phyloP scores from a whole-genome alignment of 1,140 invertebrate genomes.

The Hypsibius dujardini region DNA sequence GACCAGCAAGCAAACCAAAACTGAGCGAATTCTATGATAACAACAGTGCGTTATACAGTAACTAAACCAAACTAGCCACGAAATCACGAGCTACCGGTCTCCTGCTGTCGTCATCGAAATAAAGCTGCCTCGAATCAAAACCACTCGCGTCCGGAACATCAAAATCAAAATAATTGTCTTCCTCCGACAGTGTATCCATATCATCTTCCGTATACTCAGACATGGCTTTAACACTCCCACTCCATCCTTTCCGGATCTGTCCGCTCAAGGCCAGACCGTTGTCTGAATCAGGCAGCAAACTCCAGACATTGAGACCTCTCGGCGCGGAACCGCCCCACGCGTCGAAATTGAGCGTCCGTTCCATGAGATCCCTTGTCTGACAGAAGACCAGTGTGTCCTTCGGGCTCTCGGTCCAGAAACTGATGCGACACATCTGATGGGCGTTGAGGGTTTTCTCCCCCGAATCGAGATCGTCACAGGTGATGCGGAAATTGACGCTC shows the following conservation, averaged over 20 bases:
- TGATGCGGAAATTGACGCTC: background rate
- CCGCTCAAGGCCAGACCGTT: constrained; percentile 2
- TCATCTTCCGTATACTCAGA: too few relatives aligned
- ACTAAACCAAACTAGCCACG: too few relatives aligned
- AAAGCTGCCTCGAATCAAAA: too few relatives aligned
- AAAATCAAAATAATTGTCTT: too few relatives aligned
- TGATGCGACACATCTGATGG: background rate
- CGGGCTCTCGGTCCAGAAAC: background rate
- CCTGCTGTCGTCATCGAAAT: too few relatives aligned
- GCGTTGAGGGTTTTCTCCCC: background rate
- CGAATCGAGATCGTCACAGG: constrained; percentile 6
- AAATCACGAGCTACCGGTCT: too few relatives aligned
- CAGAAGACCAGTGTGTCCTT: constrained; percentile 8
- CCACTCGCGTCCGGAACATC: too few relatives aligned
- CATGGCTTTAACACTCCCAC: too few relatives aligned
- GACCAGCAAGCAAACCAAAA: too few relatives aligned
- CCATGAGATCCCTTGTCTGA: background rate
- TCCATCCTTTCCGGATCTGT: background rate
- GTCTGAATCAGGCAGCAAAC: background rate
- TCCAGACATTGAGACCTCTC: background rate
- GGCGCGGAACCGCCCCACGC: constrained; percentile 13
- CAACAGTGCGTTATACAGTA: too few relatives aligned
- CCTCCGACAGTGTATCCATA: too few relatives aligned
- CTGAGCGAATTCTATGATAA: too few relatives aligned
- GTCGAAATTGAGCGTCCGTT: background rate